phyloP scores from a whole-genome alignment of 1,140 invertebrate genomes.

The Hypsibius dujardini region DNA sequence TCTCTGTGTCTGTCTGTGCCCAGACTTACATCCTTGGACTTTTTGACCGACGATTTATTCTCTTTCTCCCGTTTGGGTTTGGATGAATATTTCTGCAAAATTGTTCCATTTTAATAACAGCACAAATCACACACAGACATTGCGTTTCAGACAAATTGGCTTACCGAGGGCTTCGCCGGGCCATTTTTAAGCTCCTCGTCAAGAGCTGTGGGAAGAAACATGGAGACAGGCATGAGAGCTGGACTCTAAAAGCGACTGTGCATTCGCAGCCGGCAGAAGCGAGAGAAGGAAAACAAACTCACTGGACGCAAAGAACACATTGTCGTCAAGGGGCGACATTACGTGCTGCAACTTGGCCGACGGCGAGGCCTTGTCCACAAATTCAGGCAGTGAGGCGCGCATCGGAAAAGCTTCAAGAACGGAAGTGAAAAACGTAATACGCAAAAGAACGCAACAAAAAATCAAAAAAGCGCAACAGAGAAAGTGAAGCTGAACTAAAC shows the following conservation, averaged over 20 bases:
- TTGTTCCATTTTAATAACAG: not conserved
- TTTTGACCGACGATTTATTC: constrained; percentile 7
- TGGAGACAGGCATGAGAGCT: too few relatives aligned
- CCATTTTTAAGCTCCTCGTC: too few relatives aligned
- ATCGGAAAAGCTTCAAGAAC: not conserved
- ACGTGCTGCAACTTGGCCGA: not conserved
- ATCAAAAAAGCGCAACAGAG: not conserved
- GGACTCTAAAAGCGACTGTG: too few relatives aligned
- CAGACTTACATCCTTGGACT: constrained; percentile 4
- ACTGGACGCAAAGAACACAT: constrained; percentile 7
- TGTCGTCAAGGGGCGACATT: constrained; percentile 13
- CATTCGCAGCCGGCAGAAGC: not conserved
- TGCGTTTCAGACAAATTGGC: too few relatives aligned
- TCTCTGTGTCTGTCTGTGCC: too few relatives aligned
- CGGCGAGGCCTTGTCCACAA: not conserved
- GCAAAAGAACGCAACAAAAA: not conserved
- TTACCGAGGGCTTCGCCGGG: too few relatives aligned
- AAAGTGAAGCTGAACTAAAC: not conserved
- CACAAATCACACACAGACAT: too few relatives aligned
- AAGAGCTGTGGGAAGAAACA: too few relatives aligned
- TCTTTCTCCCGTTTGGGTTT: constrained; percentile 15
- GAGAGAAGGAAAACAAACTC: not conserved
- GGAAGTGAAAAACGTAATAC: not conserved
- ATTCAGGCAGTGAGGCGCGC: constrained; percentile 10
- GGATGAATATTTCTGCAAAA: not conserved